Evolutionary conservation across 2,797 vertebrate species (phyloP).

Genomic region (Cheirogaleus major): DNA sequence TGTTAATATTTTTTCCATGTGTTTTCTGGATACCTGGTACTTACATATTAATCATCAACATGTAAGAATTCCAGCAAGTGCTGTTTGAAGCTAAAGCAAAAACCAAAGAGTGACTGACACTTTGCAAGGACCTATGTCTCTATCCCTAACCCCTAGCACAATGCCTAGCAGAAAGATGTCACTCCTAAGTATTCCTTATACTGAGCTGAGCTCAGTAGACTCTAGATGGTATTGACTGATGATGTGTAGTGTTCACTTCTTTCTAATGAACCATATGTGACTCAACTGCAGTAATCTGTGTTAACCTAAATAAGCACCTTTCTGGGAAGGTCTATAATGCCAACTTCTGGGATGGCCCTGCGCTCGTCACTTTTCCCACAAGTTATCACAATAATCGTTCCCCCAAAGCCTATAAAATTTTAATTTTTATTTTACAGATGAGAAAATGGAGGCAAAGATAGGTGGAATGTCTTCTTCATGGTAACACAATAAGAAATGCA

Average conservation of each 20-base stretch:
- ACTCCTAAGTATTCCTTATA: neutral
- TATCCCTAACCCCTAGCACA: neutral
- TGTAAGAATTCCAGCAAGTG: conserved; percentile 59
- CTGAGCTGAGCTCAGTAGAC: neutral
- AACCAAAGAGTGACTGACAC: neutral
- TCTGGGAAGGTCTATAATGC: neutral
- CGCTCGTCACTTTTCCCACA: neutral
- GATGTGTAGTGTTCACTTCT: neutral
- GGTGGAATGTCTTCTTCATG: neutral
- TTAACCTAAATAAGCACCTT: neutral
- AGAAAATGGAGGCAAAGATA: neutral
- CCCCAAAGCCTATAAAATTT: neutral
- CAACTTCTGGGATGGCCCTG: neutral
- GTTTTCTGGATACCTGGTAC: neutral
- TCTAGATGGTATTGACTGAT: neutral
- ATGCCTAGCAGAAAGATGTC: neutral
- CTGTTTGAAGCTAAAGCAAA: conserved; percentile 45
- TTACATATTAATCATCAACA: neutral
- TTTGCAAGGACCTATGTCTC: neutral
- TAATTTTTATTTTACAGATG: neutral
- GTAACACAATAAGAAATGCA: neutral
- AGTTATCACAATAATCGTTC: neutral
- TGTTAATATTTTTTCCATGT: conserved; percentile 52
- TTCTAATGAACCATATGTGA: neutral
- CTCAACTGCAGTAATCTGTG: neutral